Evolutionary conservation across 2,888 invertebrate genomes (phyloP).

Genomic region (Xylota sylvarum): DNA sequence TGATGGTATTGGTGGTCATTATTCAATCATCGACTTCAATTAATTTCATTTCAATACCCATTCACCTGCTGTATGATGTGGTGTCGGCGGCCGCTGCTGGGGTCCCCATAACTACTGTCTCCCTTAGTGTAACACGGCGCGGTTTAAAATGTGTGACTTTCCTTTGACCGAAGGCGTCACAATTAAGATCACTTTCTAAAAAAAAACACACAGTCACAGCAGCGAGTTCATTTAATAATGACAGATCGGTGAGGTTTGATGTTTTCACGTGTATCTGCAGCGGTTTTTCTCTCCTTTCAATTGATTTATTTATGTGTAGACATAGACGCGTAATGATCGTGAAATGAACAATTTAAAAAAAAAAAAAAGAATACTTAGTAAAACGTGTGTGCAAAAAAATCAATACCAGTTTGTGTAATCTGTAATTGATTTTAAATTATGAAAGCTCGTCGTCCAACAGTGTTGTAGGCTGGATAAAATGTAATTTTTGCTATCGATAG

Average conservation of each 20-base stretch:
- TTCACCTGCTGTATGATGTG: slow-evolving; percentile 39
- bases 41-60: slow-evolving; percentile 52
- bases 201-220: slow-evolving; percentile 16
- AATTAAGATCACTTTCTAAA: slow-evolving; percentile 75
- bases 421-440: slow-evolving; percentile 59
- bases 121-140: neutral
- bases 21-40: slow-evolving; percentile 42
- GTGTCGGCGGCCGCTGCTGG: neutral
- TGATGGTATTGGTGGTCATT: slow-evolving; percentile 16
- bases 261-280: slow-evolving; percentile 14
- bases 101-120: slow-evolving; percentile 2
- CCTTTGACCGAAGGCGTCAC: slow-evolving; percentile 63
- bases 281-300: slow-evolving; percentile 10
- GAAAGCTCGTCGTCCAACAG: slow-evolving; percentile 19
- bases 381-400: slow-evolving; percentile 3
- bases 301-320: slow-evolving; percentile 27
- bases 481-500: neutral
- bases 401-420: slow-evolving; percentile 42
- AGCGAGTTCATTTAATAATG: slow-evolving; percentile 45
- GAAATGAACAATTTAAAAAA: slow-evolving; percentile 31
- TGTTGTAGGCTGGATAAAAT: neutral
- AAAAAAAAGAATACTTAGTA: too few species aligned
- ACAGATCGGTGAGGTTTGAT: slow-evolving; percentile 36
- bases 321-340: slow-evolving; percentile 47
- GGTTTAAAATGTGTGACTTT: slow-evolving; percentile 58